Evolutionary conservation across 2,113 vertebrate species (phyloP), one percentile per base, ranked within the genome.

Genomic region (Collichthys lucidus): DNA sequence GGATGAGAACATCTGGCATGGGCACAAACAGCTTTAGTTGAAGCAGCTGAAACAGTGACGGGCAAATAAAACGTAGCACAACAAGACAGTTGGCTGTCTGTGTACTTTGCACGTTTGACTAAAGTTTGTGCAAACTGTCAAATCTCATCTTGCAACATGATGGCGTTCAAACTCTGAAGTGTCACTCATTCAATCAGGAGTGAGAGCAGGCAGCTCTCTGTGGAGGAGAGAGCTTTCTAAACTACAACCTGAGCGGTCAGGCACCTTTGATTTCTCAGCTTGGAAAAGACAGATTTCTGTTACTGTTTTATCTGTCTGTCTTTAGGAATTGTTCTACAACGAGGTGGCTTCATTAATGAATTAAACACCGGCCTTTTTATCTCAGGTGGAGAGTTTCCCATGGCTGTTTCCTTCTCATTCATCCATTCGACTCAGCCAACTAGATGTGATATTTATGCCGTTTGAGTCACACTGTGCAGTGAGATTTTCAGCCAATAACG

Each of bases 401-500:
- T 11, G 16, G 80, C 84, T 84, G 79, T 80, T 87, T 83, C 77
- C 76, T 74, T 63, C 49, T 67, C 68, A 77, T 86, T 88, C 86
- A 81, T 88, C 70, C 79, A 61, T 83, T 65, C 17, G 63, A 77
- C 84, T 86, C 72, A 69, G 70, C 66, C 87, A 73, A 69, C 77
- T 77, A 76, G 68, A 87, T 85, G 80, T 77, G 87, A 91, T 88
- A 91, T 92, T 90, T 77, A 89, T 83, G 88, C 85, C 80, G 93
- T 91, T 91, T 92, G 91, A 90, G 65, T 83, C 91, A 80, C 67
- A 90, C 90, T 89, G 90, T 83, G 88, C 78, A 42, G 75, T 8
- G 78, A 90, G 88, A 70, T 64, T 88, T 90, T 84, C 86, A 88
- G 90, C 89, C 92, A 94, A 91, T 88, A 91, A 87, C 50, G 5